Evolutionary conservation across 2,113 vertebrate species (phyloP).

Genomic region (Apistogramma diplotaenia): DNA sequence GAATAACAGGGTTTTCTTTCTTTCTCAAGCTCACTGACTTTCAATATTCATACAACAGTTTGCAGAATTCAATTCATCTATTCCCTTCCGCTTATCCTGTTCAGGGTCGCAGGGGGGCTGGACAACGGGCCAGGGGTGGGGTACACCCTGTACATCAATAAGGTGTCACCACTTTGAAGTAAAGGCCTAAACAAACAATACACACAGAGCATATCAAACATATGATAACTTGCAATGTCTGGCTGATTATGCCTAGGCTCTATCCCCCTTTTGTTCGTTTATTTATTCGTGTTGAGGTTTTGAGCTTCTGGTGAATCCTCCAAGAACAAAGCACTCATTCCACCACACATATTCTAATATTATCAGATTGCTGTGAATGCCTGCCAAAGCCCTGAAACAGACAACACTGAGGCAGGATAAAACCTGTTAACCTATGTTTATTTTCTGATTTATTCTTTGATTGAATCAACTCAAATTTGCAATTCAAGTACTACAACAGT

Average conservation of each 20-base stretch:
- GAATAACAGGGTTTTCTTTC: not conserved
- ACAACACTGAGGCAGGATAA: not conserved
- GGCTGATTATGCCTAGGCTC: not conserved
- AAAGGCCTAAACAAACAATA: too few species aligned
- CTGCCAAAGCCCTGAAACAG: not conserved
- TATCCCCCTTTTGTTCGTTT: not conserved
- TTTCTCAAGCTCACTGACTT: not conserved
- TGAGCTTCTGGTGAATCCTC: not conserved
- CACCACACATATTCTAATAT: conserved; percentile 4
- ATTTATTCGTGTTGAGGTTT: not conserved
- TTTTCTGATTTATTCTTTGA: conserved; percentile 27
- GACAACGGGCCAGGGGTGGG: too few species aligned
- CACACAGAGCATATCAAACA: too few species aligned
- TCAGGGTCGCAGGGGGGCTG: too few species aligned
- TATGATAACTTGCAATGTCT: too few species aligned
- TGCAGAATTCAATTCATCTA: too few species aligned
- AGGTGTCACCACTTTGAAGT: too few species aligned
- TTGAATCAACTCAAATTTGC: conserved; percentile 19
- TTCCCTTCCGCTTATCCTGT: too few species aligned
- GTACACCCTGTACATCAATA: too few species aligned
- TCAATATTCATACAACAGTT: too few species aligned
- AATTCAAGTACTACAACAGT: conserved; percentile 1
- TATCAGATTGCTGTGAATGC: conserved; percentile 1
- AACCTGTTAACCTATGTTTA: conserved; percentile 24
- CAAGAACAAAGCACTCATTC: not conserved